Percentiles rank a stretch among this genome's conserved stretches.
These are phyloP conservation scores for Schizotus pectinicornis DNA, from an alignment of 2,888 invertebrate genomes.

Conservation along the genomic window DNA sequence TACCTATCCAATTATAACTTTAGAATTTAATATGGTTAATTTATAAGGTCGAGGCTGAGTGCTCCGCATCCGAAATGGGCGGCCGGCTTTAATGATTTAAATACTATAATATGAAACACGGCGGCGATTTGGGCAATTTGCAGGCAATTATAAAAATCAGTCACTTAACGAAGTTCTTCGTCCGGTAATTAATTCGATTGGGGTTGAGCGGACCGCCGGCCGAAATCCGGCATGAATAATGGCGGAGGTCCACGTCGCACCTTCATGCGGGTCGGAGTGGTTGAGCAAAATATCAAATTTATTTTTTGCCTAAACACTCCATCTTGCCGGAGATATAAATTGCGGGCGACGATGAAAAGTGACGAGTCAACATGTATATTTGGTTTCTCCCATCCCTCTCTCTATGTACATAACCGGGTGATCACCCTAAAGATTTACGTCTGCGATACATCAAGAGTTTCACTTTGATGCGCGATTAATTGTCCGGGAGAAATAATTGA, in stretches of 20 bases:
- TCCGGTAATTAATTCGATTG: neutral
- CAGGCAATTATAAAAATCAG: no score
- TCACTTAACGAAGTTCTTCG: no score
- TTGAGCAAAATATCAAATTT: slow-evolving; percentile 33
- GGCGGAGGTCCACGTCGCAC: slow-evolving; percentile 1
- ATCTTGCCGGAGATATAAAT: slow-evolving; percentile 32
- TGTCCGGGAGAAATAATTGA: neutral
- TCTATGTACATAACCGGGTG: slow-evolving; percentile 11
- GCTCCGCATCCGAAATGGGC: no score
- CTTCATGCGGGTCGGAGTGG: slow-evolving; percentile 1
- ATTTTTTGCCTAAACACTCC: slow-evolving; percentile 32
- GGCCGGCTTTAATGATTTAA: no score
- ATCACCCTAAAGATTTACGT: no score
- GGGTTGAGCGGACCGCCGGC: neutral
- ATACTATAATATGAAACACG: no score
- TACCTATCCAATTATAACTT: slow-evolving; percentile 20
- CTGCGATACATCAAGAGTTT: no score
- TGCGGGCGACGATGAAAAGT: slow-evolving; percentile 34
- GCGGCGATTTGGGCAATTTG: no score
- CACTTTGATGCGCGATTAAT: no score
- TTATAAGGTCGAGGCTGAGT: no score
- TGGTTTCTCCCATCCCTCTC: slow-evolving; percentile 21
- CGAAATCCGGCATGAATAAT: slow-evolving; percentile 5
- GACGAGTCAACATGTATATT: slow-evolving; percentile 38
- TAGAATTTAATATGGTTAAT: neutral